Conservation (phyloP, 2,113 vertebrate genomes). For the Antechinus stuartii region DNA sequence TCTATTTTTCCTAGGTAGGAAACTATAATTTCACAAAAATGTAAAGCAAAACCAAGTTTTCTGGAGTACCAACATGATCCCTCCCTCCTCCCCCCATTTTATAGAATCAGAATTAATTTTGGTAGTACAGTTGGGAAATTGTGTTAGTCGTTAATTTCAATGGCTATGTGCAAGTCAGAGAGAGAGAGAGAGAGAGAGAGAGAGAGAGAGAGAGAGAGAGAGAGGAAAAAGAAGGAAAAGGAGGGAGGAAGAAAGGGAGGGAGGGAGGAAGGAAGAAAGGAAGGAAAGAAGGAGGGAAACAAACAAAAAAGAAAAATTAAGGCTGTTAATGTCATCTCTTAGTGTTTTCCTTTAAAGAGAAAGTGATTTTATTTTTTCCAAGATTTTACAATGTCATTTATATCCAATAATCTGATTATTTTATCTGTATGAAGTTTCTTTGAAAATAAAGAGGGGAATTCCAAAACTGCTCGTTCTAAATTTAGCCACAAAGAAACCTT, state of each 20-base stretch:
- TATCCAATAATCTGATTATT: background rate
- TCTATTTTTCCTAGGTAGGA: background rate
- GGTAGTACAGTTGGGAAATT: background rate
- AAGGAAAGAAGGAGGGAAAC: too few relatives aligned
- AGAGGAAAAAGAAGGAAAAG: too few relatives aligned
- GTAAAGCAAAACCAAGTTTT: background rate
- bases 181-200: too few relatives aligned
- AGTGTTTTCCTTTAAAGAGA: background rate
- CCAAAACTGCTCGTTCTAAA: background rate
- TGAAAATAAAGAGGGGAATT: slow-evolving; percentile 6
- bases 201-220: too few relatives aligned
- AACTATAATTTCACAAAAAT: background rate
- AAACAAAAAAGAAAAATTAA: slow-evolving; percentile 13
- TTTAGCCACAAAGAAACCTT: background rate
- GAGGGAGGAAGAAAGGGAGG: too few relatives aligned
- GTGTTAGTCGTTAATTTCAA: background rate
- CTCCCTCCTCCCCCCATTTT: background rate
- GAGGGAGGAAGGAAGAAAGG: too few relatives aligned
- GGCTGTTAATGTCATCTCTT: background rate
- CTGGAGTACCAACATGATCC: background rate
- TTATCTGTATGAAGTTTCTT: background rate
- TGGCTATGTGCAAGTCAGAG: background rate
- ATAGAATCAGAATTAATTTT: background rate
- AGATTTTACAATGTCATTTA: background rate
- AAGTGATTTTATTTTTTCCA: background rate